Percentiles rank a stretch among this genome's conserved stretches.
Conservation (phyloP, 64 coral and sea anemone genomes). For the Montipora capricornis region DNA sequence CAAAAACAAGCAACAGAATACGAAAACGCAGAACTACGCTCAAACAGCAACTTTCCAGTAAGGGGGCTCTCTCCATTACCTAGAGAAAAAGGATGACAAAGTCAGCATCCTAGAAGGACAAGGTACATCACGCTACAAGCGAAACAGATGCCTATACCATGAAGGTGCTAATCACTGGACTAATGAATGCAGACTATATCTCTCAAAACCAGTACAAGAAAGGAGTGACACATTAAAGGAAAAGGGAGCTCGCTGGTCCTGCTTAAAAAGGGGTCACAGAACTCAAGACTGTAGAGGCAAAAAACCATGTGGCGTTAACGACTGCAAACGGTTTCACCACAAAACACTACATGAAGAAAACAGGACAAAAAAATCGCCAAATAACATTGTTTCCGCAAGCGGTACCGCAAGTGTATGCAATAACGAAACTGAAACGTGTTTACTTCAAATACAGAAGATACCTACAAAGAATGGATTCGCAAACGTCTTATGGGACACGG, state of each 20-base stretch:
- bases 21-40: neutral
- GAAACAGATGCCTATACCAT: too few species aligned
- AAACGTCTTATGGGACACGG: neutral
- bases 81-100: neutral
- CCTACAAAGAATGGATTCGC: neutral
- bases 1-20: neutral
- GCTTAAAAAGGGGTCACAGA: neutral
- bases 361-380: neutral
- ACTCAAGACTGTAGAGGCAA: neutral
- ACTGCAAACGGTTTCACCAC: neutral
- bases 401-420: neutral
- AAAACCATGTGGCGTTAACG: neutral
- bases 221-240: neutral
- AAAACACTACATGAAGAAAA: neutral
- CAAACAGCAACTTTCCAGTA: neutral
- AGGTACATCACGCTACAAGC: too few species aligned
- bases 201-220: neutral
- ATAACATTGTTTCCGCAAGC: neutral
- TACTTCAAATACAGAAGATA: neutral
- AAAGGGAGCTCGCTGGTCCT: neutral
- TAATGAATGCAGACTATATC: neutral
- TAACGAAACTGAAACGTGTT: neutral
- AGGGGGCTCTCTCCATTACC: neutral
- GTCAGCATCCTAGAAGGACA: too few species aligned
- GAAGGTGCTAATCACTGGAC: neutral